Base-by-base conservation (phyloP, 2,797 vertebrate genomes). In the Rhinichthys osculus region DNA sequence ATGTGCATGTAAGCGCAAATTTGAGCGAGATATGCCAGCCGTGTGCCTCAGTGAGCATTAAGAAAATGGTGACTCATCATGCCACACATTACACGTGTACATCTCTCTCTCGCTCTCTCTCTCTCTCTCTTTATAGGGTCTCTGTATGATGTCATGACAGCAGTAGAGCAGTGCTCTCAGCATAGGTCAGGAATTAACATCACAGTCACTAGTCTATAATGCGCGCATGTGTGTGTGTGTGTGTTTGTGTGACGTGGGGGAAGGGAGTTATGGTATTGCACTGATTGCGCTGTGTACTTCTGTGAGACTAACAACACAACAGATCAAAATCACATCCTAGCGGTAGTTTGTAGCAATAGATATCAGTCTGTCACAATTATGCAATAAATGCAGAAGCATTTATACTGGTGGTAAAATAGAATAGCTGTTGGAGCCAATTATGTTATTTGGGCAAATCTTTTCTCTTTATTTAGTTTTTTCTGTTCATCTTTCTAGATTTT, bases 1-100 rank as follows among this genome's bases (percentile, higher is more conserved):
- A 70, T 71, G 67, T 81, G 70, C 69, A 84, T 78, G 74, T 57
- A 62, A 44, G 44, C 40, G 23, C 73, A 62, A 27, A 66, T 76
- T 21, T 57, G 59, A 76, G 42, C 30, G 72, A 84, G 30, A 70
- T 74, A 70, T 62, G 83, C 64, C 71, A 81, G 71, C 50, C 42
- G 40, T 81, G 64, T 78, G 82, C 82, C 71, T 84, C 82, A 19
- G 30, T 77, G 82, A 84, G 66, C 86, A 87, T 85, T 76, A 82
- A 79, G 50, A 85, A 81, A 87, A 78, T n/a, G 42, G 69, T 89
- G 87, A 90, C 77, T 88, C 89, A 90, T 81, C 85, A 81, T 40
- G 33, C 44, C 50, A 62, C 78, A 85, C 23, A n/a, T 70, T 62
- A 66, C n/a, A 62, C 42, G 17, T 57, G 67, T 70, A 33, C 64